phyloP scores from a whole-genome alignment of 2,888 invertebrate species.

The Pardosa pseudoannulata region DNA sequence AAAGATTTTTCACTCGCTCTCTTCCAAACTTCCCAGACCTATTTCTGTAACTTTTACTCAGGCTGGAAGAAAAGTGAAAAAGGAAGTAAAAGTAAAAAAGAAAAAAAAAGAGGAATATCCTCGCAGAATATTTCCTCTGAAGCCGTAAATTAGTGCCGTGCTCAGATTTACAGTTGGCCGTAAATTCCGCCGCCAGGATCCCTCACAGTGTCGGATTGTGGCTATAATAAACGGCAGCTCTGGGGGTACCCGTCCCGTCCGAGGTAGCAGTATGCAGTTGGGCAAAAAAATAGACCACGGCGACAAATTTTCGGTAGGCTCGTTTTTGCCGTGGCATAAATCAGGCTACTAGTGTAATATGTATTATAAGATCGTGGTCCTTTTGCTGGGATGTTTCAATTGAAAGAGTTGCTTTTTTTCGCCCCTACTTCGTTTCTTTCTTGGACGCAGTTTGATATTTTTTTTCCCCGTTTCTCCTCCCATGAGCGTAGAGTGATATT shows the following conservation, averaged over 20 bases:
- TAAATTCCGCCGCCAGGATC: conserved; percentile 51
- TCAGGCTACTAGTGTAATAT: conserved; percentile 53
- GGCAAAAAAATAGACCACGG: conserved; percentile 43
- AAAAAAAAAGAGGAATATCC: conserved; percentile 17
- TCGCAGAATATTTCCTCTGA: conserved; percentile 45
- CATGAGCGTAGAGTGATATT: conserved; percentile 2
- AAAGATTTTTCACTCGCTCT: conserved; percentile 21
- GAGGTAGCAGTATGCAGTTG: conserved; percentile 1
- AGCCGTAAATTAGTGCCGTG: conserved; percentile 67
- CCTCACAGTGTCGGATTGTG: conserved; percentile 60
- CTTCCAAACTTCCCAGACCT: conserved; percentile 16
- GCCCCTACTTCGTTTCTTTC: background rate
- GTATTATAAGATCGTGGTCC: conserved; percentile 24
- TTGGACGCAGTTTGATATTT: no score
- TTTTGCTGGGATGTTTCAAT: conserved; percentile 54
- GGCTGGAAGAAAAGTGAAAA: background rate
- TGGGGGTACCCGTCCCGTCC: conserved; percentile 38
- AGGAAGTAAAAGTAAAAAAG: conserved; percentile 26
- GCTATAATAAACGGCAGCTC: conserved; percentile 66
- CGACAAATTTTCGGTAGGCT: conserved; percentile 66
- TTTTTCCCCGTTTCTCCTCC: background rate
- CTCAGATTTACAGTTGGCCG: conserved; percentile 70
- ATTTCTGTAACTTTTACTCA: conserved; percentile 62
- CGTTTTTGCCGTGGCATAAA: conserved; percentile 56
- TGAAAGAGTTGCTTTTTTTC: background rate